Percentiles rank a stretch among this genome's conserved stretches.
Conservation (phyloP, 1,140 invertebrate species). For the Formica selysi region DNA sequence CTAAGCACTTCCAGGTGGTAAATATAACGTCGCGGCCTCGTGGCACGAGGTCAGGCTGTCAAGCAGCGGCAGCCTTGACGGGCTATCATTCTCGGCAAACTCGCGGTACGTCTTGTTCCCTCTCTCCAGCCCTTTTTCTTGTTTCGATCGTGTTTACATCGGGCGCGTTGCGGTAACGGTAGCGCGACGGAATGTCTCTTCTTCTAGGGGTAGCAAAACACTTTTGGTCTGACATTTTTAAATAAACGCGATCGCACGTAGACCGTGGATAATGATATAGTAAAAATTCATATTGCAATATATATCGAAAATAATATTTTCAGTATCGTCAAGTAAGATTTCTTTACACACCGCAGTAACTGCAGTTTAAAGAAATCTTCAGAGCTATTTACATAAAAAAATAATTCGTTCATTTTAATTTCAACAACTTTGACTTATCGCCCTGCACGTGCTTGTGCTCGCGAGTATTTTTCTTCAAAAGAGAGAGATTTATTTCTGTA, state of each 20-base stretch:
- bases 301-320: background rate
- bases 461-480: background rate
- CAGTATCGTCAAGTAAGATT: background rate
- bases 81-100: conserved; percentile 53
- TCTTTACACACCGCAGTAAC: background rate
- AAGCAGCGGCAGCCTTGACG: conserved; percentile 51
- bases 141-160: conserved; percentile 24
- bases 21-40: conserved; percentile 33
- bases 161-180: no score
- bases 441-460: background rate
- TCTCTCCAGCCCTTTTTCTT: conserved; percentile 13
- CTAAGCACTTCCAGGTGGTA: conserved; percentile 48
- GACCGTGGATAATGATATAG: background rate
- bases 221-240: background rate
- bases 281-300: background rate
- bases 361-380: background rate
- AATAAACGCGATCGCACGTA: background rate
- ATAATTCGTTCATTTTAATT: conserved; percentile 14
- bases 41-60: conserved; percentile 53
- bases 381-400: background rate
- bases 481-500: background rate
- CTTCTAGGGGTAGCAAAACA: background rate
- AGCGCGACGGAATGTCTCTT: background rate
- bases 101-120: conserved; percentile 51
- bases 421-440: background rate